Percentiles rank a stretch among this genome's conserved stretches.
Evolutionary conservation across 2,888 invertebrate genomes (phyloP).

Genomic region (Epirrhoe alternata): DNA sequence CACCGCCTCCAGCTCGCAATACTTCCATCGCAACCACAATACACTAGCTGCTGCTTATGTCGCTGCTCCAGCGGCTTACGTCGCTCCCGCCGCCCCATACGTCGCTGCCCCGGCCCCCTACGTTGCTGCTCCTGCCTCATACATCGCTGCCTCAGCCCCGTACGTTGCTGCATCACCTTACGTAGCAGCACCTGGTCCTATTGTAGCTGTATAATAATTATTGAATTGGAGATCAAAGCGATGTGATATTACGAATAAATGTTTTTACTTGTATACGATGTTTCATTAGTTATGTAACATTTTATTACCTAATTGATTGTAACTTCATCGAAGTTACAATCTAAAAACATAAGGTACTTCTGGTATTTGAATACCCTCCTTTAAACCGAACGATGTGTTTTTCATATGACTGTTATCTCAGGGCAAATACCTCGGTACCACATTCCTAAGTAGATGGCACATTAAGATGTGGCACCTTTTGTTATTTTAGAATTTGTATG

Average conservation of each 20-base stretch:
- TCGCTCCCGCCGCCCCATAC: slow-evolving; percentile 55
- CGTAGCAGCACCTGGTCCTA: slow-evolving; percentile 49
- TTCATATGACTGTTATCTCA: too few relatives aligned
- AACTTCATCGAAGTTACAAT: too few relatives aligned
- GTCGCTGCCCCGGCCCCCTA: slow-evolving; percentile 47
- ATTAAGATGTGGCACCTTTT: too few relatives aligned
- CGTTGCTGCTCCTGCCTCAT: slow-evolving; percentile 44
- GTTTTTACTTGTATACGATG: slow-evolving; percentile 30
- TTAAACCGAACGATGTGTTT: too few relatives aligned
- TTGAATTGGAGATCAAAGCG: slow-evolving; percentile 24
- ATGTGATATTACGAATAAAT: slow-evolving; percentile 60
- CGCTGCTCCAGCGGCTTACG: slow-evolving; percentile 56
- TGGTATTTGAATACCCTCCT: too few relatives aligned
- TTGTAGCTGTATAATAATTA: slow-evolving; percentile 52
- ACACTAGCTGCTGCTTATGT: slow-evolving; percentile 67
- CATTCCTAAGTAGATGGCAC: too few relatives aligned
- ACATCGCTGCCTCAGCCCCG: slow-evolving; percentile 58
- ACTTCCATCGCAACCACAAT: slow-evolving; percentile 87
- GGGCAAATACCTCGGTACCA: too few relatives aligned
- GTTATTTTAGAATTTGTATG: too few relatives aligned
- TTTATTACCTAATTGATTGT: too few relatives aligned
- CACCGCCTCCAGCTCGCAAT: slow-evolving; percentile 89
- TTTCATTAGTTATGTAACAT: background rate
- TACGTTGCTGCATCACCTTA: slow-evolving; percentile 68
- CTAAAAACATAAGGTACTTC: too few relatives aligned